Base-by-base conservation (phyloP, 2,797 vertebrate genomes). In the Acipenser oxyrinchus region DNA sequence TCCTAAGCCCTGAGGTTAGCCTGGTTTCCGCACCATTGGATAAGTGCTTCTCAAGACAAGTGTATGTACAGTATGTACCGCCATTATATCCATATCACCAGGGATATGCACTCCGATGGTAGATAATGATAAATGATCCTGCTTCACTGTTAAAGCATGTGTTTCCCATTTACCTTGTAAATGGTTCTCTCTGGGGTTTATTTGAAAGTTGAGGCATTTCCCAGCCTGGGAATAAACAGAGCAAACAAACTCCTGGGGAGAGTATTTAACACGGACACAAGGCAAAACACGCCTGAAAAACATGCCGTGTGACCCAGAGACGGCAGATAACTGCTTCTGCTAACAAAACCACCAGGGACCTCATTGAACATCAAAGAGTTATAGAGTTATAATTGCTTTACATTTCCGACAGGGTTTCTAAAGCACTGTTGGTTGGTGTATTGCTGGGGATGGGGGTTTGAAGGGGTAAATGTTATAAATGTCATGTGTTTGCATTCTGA, bases 241-340 rank as follows among this genome's bases (percentile, higher is more conserved):
- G 15, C 12, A 58, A 11, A 58, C 11, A 7, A 6, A 58, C 12
- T 58, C 55, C 55, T 2, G 12, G 55, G 15, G 55, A 58, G 55
- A 58, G 55, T 58, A 58, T 58, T 58, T 11, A 58, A 23, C 66
- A 63, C 8, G 51, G 51, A 55, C 7, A 68, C 49, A 68, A 67
- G 60, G 23, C 60, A 68, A 63, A 63, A 9, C 61, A 63, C 13
- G 10, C 2, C 5, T 63, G 23, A 63, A 63, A 48, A 63, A 9
- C 61, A 49, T 58, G 12, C 12, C 12, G 12, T 13, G 12, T 7
- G 55, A 58, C 10, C 55, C 55, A 11, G 15, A 58, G 10, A 58
- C 9, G 55, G 55, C 12, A 58, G 55, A 13, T 58, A 13, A 58
- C 6, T 58, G 13, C 55, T 13, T 58, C 55, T 58, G 55, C 13